Evolutionary conservation across 2,113 vertebrate species (phyloP), one percentile per base, ranked within the genome.

Genomic region (Rhea americana): DNA sequence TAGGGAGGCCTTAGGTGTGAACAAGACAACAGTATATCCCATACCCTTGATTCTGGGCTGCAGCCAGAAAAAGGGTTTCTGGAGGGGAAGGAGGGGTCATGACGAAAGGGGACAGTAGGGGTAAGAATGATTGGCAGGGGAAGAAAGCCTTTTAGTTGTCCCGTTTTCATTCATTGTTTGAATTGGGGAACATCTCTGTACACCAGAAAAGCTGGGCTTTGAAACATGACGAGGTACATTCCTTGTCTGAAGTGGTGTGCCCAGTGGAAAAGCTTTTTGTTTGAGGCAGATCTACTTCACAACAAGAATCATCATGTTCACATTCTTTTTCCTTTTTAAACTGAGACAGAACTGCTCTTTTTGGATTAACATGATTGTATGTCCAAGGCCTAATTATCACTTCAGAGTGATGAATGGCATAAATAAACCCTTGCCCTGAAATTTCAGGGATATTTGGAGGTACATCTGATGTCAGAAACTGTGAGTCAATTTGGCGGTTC

Each of bases 321-420:
- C 43, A 11, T 1, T 68, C 30, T 43, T 74, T 32, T 47, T n/a
- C 5, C 3, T 7, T 72, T 85, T 91, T n/a, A 85, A 61, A 20
- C 48, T 66, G 9, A 35, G 51, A 24, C 61, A 82, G 74, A 35
- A 9, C 3, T 37, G 1, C 58, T 85, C 32, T 53, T 17, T n/a
- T 72, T 5, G 2, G 16, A 43, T 79, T 51, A 48, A 20, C 4
- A 25, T n/a, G 25, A 37, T 70, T 0, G 0, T 0, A 0, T 80
- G 18, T 83, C 20, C 26, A 66, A 73, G 35, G 50, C 47, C 59
- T 63, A 28, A 5, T 43, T 55, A 41, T 32, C 16, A 9, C 21
- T 74, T 30, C 82, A 51, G 50, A 74, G 21, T 51, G 72, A 71
- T 72, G n/a, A 37, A 18, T 53, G 51, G 8, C 37, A 58, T 41